Evolutionary conservation across 2,797 vertebrate genomes (phyloP).

Genomic region (Novumbra hubbsi): DNA sequence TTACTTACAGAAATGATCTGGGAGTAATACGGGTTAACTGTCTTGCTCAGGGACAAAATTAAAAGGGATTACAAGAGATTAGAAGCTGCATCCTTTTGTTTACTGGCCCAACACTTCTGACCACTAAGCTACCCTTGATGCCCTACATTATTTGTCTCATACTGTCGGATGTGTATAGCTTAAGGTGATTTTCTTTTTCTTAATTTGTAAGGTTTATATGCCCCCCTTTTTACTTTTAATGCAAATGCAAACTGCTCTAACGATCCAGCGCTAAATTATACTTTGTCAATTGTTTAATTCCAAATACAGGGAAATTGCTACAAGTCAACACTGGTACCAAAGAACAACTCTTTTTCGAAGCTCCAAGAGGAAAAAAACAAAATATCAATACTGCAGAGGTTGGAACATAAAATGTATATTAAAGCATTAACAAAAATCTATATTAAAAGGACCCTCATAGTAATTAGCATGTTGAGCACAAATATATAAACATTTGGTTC

Average conservation of each 20-base stretch:
- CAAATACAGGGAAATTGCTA: constrained; percentile 86
- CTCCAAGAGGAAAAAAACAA: constrained; percentile 90
- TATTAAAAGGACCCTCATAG: background rate
- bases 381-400: constrained; percentile 89
- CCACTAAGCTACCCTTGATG: too few species aligned
- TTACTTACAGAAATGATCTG: too few species aligned
- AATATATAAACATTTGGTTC: background rate
- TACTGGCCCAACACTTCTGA: too few species aligned
- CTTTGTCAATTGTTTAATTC: constrained; percentile 22
- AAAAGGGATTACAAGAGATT: too few species aligned
- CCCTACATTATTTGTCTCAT: too few species aligned
- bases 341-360: constrained; percentile 96
- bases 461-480: too few species aligned
- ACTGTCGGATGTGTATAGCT: background rate
- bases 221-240: background rate
- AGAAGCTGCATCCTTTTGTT: too few species aligned
- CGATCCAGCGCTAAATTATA: background rate
- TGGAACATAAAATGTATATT: constrained; percentile 37
- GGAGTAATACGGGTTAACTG: too few species aligned
- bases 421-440: too few species aligned
- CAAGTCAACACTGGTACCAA: constrained; percentile 96
- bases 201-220: background rate
- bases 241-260: background rate
- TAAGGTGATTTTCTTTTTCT: background rate
- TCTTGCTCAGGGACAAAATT: too few species aligned